phyloP scores from a whole-genome alignment of 2,888 invertebrate species.

The Lissocephala sabroskyi region DNA sequence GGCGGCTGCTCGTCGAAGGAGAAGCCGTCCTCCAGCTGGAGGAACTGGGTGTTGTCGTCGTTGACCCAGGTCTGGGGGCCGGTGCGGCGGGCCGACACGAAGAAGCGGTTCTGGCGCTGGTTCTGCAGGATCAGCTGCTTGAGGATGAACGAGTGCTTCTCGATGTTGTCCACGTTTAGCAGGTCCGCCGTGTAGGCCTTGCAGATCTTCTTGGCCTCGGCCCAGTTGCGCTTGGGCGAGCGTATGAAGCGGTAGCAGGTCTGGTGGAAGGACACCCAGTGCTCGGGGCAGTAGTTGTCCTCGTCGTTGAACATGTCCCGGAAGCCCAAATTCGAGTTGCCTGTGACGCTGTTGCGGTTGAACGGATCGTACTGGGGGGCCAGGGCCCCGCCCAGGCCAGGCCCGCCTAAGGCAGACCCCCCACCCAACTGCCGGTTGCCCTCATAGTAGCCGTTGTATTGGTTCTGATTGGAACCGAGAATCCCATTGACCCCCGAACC shows the following conservation, averaged over 20 bases:
- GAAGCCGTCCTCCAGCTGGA: conserved; percentile 87
- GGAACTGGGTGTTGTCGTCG: conserved; percentile 86
- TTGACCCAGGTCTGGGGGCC: conserved; percentile 86
- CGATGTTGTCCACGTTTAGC: conserved; percentile 83
- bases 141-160: conserved; percentile 91
- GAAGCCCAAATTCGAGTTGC: conserved; percentile 33
- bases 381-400: conserved; percentile 18
- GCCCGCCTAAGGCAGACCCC: conserved; percentile 2
- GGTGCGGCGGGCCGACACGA: conserved; percentile 84
- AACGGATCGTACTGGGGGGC: conserved; percentile 62
- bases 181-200: conserved; percentile 87
- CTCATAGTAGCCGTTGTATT: conserved; percentile 32
- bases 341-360: conserved; percentile 43
- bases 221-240: conserved; percentile 85
- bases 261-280: conserved; percentile 87
- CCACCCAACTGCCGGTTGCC: conserved; percentile 18
- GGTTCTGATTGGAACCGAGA: conserved; percentile 19
- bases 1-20: conserved; percentile 77
- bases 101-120: conserved; percentile 90
- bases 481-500: conserved; percentile 11
- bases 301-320: conserved; percentile 66
- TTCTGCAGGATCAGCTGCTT: conserved; percentile 87
- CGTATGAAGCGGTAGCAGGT: conserved; percentile 93
- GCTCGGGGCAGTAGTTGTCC: conserved; percentile 80
- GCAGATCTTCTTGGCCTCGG: conserved; percentile 88